phyloP scores from a whole-genome alignment of 2,113 vertebrate species.

The Isurus oxyrinchus region DNA sequence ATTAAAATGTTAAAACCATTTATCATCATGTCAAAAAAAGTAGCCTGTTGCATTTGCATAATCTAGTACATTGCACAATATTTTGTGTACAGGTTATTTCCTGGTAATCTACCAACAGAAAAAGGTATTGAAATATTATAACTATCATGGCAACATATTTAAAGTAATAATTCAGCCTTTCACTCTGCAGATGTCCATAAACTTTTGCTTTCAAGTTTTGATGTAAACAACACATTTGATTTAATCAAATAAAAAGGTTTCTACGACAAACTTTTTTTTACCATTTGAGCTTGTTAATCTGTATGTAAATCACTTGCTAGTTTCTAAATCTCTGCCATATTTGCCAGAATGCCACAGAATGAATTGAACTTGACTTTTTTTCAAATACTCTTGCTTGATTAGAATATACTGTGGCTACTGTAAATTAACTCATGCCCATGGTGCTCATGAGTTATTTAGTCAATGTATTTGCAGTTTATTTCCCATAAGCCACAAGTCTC shows the following conservation, averaged over 20 bases:
- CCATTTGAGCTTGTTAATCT: background rate
- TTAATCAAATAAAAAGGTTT: background rate
- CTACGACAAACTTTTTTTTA: background rate
- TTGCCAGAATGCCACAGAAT: background rate
- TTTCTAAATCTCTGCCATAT: background rate
- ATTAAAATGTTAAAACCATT: background rate
- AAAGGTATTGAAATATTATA: background rate
- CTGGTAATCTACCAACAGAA: background rate
- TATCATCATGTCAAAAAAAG: background rate
- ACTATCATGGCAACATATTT: background rate
- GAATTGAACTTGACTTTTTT: background rate
- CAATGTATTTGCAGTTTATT: background rate
- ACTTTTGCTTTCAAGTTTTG: background rate
- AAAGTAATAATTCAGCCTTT: background rate
- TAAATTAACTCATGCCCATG: background rate
- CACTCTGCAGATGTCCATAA: background rate
- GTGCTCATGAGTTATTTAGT: background rate
- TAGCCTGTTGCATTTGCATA: background rate
- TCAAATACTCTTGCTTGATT: background rate
- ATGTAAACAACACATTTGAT: background rate
- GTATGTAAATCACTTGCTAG: background rate
- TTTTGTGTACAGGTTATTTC: background rate
- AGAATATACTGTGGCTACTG: background rate
- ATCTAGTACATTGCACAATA: background rate
- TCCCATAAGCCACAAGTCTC: background rate